Evolutionary conservation across 2,113 vertebrate genomes (phyloP).

Genomic region (Pterocles orientalis): DNA sequence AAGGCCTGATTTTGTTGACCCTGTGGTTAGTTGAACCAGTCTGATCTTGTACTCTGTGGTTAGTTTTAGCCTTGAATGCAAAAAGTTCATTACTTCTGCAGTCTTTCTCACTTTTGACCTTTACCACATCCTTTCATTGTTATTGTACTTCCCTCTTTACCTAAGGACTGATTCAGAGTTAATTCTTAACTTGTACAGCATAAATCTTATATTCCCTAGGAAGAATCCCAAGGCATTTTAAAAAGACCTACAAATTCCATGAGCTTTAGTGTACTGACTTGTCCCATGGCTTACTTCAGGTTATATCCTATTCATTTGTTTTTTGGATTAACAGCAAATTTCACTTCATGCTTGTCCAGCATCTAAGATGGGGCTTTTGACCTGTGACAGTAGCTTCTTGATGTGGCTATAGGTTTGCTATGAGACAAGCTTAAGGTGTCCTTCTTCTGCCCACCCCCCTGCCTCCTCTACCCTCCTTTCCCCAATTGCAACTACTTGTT

Average conservation of each 20-base stretch:
- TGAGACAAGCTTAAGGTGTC: neutral
- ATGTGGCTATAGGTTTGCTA: neutral
- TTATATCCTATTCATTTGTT: neutral
- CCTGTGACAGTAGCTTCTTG: neutral
- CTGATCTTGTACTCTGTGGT: neutral
- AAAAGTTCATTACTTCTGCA: neutral
- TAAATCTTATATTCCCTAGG: neutral
- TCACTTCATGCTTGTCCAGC: neutral
- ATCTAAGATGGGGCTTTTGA: neutral
- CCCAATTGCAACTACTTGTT: neutral
- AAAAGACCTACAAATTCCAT: neutral
- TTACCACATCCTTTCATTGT: neutral
- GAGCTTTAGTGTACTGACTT: neutral
- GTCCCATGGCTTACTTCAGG: neutral
- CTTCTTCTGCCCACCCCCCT: neutral
- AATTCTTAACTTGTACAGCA: neutral
- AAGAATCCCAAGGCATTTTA: neutral
- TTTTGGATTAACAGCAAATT: neutral
- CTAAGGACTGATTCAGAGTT: neutral
- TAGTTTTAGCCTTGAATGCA: neutral
- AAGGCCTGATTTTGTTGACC: neutral
- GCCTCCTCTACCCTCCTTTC: neutral
- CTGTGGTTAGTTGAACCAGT: neutral
- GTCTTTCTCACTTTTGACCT: neutral
- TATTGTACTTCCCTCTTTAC: neutral